Conservation (phyloP, 2,888 invertebrate species). For the Epinotia bilunana region DNA sequence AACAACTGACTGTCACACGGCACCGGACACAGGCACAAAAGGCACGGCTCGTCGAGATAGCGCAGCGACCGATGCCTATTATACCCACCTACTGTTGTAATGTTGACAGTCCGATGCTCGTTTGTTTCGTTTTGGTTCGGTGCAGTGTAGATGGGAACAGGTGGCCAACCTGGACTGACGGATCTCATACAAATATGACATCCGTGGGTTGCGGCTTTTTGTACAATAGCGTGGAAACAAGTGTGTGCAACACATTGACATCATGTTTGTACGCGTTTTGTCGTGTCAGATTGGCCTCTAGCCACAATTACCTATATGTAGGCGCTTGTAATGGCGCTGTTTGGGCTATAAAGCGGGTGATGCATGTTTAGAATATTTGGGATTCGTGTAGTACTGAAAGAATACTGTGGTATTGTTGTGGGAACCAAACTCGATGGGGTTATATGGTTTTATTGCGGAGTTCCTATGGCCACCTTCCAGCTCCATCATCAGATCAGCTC, state of each 20-base stretch:
- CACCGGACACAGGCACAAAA: conserved; percentile 44
- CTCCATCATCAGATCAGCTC: no score
- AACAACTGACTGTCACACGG: conserved; percentile 32
- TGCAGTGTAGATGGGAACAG: background rate
- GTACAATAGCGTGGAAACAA: no score
- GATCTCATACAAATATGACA: no score
- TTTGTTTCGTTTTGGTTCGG: conserved; percentile 21
- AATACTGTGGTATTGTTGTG: background rate
- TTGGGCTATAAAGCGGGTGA: conserved; percentile 6
- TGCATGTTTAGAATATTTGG: conserved; percentile 1
- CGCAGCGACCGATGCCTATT: conserved; percentile 52
- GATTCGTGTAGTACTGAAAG: background rate
- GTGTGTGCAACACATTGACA: background rate
- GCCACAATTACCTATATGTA: background rate
- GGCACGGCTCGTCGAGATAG: conserved; percentile 48
- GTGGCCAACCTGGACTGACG: no score
- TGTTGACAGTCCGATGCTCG: conserved; percentile 7
- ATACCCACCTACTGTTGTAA: conserved; percentile 41
- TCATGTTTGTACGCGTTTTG: background rate
- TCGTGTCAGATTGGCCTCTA: background rate
- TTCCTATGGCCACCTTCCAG: no score
- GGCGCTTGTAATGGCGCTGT: background rate
- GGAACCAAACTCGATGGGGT: no score
- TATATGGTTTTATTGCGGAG: no score
- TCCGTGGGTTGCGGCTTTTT: no score